Evolutionary conservation across 2,113 vertebrate genomes (phyloP), one percentile per base, ranked within the genome.

Genomic region (Corydoras maculifer): DNA sequence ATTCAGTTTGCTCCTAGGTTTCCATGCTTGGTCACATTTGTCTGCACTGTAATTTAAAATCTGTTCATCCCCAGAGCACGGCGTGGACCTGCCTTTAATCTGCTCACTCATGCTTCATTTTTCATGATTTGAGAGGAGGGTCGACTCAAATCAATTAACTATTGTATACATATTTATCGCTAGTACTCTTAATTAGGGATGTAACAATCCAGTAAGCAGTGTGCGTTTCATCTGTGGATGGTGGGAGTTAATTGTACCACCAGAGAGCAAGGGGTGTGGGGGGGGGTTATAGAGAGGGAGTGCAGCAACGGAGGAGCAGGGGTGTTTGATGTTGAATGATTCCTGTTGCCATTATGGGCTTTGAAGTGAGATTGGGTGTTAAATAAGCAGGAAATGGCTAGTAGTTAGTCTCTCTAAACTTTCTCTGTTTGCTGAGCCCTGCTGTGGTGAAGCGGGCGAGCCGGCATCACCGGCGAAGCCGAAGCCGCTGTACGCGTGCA

Each of bases 321-420:
- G 60, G 68, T 61, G 66, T 83, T 71, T 84, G 79, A 84, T 83
- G 72, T 74, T 54, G 75, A 75, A 68, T 67, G 55, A 64, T 67
- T 73, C 59, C 7, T 67, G 71, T 68, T 75, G 71, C 81, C 73
- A 62, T 82, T 78, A 77, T 72, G 58, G 79, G 75, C 83, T 78
- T 81, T 81, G 78, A 78, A 79, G 82, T 88, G 79, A 68, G 82
- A 87, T 83, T 85, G 81, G 82, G 70, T 83, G 81, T 89, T 91
- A 88, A 88, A 87, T 87, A 90, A 88, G 76, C 85, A 82, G 86
- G 84, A 85, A 88, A 87, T 83, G 74, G 82, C 78, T 69, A 82
- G 80, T 82, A 85, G 83, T 87, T 87, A 86, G 84, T 86, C 81
- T 78, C 75, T 84, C 81, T 82, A 81, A 88, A 84, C 80, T 86